Conservation (phyloP, 2,888 invertebrate genomes). For the Podotricha telesiphe region DNA sequence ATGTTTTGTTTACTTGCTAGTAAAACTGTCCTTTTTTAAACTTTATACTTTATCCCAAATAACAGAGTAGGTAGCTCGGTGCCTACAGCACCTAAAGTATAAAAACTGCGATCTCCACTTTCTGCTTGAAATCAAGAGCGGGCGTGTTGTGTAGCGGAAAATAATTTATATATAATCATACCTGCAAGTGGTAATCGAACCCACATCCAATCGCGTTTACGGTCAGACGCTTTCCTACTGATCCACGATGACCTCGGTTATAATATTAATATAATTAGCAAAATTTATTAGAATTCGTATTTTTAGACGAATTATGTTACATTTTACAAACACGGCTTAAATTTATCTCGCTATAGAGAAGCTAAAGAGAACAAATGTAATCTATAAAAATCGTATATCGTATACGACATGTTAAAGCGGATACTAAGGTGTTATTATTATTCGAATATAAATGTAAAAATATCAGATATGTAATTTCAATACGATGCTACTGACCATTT, state of each 20-base stretch:
- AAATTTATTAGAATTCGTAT: neutral
- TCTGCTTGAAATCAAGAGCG: too few species aligned
- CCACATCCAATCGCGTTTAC: too few species aligned
- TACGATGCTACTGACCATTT: slow-evolving; percentile 14
- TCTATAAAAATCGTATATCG: slow-evolving; percentile 8
- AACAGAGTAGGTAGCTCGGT: too few species aligned
- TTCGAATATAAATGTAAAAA: slow-evolving; percentile 20
- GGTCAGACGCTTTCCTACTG: too few species aligned
- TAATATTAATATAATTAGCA: neutral
- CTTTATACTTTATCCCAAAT: too few species aligned
- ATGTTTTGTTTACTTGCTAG: neutral
- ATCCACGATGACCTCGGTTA: too few species aligned
- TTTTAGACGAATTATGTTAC: neutral
- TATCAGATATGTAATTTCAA: slow-evolving; percentile 23
- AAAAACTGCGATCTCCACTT: too few species aligned
- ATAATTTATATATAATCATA: too few species aligned
- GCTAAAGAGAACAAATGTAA: neutral
- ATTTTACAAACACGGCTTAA: neutral
- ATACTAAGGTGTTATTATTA: slow-evolving; percentile 19
- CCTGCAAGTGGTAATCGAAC: too few species aligned
- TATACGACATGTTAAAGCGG: neutral
- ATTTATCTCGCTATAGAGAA: neutral
- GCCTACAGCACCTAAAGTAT: too few species aligned
- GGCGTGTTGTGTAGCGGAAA: too few species aligned
- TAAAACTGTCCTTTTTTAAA: neutral